Evolutionary conservation across 2,888 invertebrate genomes (phyloP).

Genomic region (Cephus runcator): DNA sequence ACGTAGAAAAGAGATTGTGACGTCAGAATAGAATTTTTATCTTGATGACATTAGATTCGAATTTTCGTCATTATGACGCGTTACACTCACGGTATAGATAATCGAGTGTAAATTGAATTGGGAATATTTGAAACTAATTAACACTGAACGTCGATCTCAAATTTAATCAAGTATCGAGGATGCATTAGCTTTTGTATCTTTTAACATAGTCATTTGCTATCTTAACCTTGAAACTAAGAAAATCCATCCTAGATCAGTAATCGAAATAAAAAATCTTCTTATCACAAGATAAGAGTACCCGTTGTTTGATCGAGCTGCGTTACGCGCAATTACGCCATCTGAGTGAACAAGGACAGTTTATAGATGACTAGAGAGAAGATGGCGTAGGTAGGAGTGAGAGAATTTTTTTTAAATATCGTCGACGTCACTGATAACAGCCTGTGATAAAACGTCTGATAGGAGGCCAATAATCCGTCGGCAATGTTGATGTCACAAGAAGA

Average conservation of each 20-base stretch:
- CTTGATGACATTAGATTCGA: neutral
- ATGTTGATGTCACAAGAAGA: neutral
- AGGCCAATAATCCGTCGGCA: neutral
- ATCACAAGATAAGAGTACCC: neutral
- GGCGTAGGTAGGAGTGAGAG: neutral
- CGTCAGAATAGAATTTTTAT: neutral
- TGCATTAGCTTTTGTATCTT: neutral
- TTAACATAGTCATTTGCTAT: neutral
- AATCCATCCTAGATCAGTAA: neutral
- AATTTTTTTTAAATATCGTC: neutral
- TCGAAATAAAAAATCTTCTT: neutral
- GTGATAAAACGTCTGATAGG: neutral
- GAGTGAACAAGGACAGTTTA: neutral
- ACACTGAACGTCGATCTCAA: neutral
- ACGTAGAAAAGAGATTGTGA: neutral
- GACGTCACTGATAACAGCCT: constrained; percentile 14
- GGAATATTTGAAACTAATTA: neutral
- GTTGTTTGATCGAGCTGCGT: neutral
- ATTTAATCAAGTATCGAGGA: neutral
- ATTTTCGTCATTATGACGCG: neutral
- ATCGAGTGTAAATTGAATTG: neutral
- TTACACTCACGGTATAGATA: neutral
- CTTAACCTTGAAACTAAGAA: neutral
- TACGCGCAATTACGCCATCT: neutral
- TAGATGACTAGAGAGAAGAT: neutral